phyloP scores from a whole-genome alignment of 92 coral and sea anemone genomes.

The Chrysogorgia sp. region DNA sequence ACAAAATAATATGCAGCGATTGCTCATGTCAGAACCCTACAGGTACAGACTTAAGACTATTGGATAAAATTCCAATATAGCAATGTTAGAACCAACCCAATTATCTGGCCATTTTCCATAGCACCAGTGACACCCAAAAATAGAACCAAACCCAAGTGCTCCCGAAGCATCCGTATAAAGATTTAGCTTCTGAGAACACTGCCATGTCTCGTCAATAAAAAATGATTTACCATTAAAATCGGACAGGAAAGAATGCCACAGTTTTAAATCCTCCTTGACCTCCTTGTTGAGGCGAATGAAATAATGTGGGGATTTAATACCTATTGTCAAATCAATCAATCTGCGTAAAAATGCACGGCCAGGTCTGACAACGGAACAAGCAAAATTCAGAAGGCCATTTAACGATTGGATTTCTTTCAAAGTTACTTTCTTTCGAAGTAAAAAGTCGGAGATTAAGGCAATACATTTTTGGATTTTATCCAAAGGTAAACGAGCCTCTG shows the following conservation, averaged over 20 bases:
- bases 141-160: not conserved
- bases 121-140: conserved; percentile 52
- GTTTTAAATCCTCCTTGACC: conserved; percentile 46
- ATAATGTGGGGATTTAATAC: conserved; percentile 34
- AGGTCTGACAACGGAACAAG: conserved; percentile 53
- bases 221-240: conserved; percentile 44
- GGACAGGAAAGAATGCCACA: conserved; percentile 43
- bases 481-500: conserved; percentile 59
- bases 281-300: conserved; percentile 41
- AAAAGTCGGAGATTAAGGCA: conserved; percentile 39
- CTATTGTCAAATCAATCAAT: conserved; percentile 49
- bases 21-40: not conserved
- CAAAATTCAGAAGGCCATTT: conserved; percentile 53
- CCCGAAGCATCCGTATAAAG: conserved; percentile 47
- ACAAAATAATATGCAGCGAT: conserved; percentile 39
- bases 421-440: conserved; percentile 49
- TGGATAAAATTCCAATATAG: conserved; percentile 50
- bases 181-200: not conserved
- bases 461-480: conserved; percentile 51
- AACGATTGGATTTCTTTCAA: conserved; percentile 47
- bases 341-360: conserved; percentile 59
- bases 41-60: conserved; percentile 36
- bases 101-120: conserved; percentile 39
- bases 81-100: conserved; percentile 19
- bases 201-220: conserved; percentile 38